Evolutionary conservation across 2,113 vertebrate species (phyloP).

Genomic region (Bombycilla garrulus): DNA sequence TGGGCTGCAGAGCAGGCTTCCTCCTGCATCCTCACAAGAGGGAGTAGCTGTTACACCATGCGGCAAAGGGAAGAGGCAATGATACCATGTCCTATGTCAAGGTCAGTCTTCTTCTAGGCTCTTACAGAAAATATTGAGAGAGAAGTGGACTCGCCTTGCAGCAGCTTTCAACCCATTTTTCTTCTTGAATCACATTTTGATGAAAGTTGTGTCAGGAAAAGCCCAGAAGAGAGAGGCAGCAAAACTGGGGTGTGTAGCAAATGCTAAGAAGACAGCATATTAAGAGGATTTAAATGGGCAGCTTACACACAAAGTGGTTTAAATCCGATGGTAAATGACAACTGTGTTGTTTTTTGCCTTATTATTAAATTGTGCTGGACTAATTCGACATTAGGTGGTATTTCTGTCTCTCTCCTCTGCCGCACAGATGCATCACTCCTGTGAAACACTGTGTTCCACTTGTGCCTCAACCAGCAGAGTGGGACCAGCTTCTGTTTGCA

Average conservation of each 20-base stretch:
- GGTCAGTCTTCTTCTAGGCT: not conserved
- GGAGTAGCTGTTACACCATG: fast-evolving
- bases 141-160: not conserved
- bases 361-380: conserved; percentile 41
- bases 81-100: not conserved
- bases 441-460: not conserved
- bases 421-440: conserved; percentile 2
- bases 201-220: not conserved
- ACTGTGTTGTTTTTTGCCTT: conserved; percentile 1
- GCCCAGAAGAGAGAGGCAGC: not conserved
- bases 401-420: conserved; percentile 39
- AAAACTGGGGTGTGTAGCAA: not conserved
- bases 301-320: not conserved
- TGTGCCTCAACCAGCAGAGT: not conserved
- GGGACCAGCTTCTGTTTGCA: not conserved
- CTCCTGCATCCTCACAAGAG: not conserved
- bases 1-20: not conserved
- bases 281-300: not conserved
- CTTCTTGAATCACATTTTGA: not conserved
- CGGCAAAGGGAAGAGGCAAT: fast-evolving
- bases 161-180: not conserved
- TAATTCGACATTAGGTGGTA: conserved; percentile 55
- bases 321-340: not conserved
- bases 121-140: not conserved
- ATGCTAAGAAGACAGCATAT: not conserved